A percentile compares a stretch with the other conserved stretches of the same genome.
These are phyloP conservation scores for Orestias chungarensis DNA, from an alignment of 2,797 vertebrate genomes.

Conservation along the genomic window DNA sequence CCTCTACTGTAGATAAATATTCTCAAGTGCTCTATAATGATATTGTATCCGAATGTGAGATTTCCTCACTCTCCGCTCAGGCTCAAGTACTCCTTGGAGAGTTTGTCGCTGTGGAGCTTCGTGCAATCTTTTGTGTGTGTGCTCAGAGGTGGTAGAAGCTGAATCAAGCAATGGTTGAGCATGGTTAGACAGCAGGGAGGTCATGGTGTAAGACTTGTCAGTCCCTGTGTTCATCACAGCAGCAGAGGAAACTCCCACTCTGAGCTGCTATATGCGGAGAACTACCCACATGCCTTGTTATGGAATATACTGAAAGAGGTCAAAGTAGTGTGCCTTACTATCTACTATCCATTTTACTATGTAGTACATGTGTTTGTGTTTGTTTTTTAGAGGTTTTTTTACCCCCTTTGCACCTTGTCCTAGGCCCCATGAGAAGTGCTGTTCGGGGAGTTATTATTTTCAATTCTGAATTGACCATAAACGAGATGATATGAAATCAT, in stretches of 20 bases:
- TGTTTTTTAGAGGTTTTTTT: background rate
- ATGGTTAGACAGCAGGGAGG: conserved; percentile 61
- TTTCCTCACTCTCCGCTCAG: conserved; percentile 27
- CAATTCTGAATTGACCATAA: too few species aligned
- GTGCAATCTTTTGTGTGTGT: conserved; percentile 27
- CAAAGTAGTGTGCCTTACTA: background rate
- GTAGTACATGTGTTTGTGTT: background rate
- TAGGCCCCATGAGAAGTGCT: too few species aligned
- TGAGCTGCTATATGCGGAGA: conserved; percentile 31
- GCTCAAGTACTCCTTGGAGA: conserved; percentile 44
- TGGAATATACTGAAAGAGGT: background rate
- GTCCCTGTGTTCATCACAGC: conserved; percentile 63
- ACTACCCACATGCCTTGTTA: conserved; percentile 11
- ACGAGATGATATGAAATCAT: too few species aligned
- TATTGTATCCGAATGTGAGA: conserved; percentile 49
- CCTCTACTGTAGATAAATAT: conserved; percentile 25
- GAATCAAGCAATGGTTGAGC: conserved; percentile 49
- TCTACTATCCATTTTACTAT: too few species aligned
- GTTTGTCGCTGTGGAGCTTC: conserved; percentile 11
- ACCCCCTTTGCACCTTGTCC: too few species aligned
- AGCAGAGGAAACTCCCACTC: conserved; percentile 44
- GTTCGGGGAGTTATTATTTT: too few species aligned
- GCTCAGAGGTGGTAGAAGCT: conserved; percentile 53
- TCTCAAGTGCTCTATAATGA: conserved; percentile 49
- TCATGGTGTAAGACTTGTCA: conserved; percentile 69